phyloP scores from a whole-genome alignment of 37 sponge, comb jelly and placozoan species.

The Diacarnus erythraeanus region DNA sequence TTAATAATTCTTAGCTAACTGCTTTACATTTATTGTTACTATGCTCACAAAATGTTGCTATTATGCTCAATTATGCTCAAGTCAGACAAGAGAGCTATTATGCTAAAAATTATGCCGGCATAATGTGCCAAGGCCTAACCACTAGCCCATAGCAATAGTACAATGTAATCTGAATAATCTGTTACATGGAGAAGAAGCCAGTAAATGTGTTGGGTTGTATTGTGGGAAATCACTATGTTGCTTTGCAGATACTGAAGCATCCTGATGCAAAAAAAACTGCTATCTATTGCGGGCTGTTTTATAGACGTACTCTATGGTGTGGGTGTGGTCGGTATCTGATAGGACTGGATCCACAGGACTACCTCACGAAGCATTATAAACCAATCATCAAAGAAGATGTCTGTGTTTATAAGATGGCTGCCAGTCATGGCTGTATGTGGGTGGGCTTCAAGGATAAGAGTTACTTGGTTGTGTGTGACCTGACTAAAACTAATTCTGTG shows the following conservation, averaged over 20 bases:
- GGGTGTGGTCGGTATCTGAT: conserved; percentile 66
- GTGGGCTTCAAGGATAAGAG: conserved; percentile 15
- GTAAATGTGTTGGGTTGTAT: too few relatives aligned
- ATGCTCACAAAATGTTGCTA: too few relatives aligned
- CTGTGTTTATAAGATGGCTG: conserved; percentile 3
- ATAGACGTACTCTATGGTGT: conserved; percentile 42
- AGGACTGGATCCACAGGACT: conserved; percentile 22
- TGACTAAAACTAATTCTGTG: not conserved
- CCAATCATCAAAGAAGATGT: conserved; percentile 12
- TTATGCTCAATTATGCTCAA: not conserved
- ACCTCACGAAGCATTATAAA: conserved; percentile 29
- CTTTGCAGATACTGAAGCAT: conserved; percentile 17
- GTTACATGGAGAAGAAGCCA: too few relatives aligned
- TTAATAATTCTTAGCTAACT: not conserved
- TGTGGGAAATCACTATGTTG: too few relatives aligned
- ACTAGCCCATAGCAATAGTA: too few relatives aligned
- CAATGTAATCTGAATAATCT: too few relatives aligned
- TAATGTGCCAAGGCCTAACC: too few relatives aligned
- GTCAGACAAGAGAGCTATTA: too few relatives aligned
- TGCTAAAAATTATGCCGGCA: too few relatives aligned
- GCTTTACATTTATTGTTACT: too few relatives aligned
- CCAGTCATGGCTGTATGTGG: conserved; percentile 34
- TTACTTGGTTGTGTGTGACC: conserved; percentile 21
- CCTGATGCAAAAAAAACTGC: conserved; percentile 12
- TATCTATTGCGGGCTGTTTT: conserved; percentile 34